Evolutionary conservation across 2,797 vertebrate species (phyloP).

Genomic region (Ataeniobius toweri): DNA sequence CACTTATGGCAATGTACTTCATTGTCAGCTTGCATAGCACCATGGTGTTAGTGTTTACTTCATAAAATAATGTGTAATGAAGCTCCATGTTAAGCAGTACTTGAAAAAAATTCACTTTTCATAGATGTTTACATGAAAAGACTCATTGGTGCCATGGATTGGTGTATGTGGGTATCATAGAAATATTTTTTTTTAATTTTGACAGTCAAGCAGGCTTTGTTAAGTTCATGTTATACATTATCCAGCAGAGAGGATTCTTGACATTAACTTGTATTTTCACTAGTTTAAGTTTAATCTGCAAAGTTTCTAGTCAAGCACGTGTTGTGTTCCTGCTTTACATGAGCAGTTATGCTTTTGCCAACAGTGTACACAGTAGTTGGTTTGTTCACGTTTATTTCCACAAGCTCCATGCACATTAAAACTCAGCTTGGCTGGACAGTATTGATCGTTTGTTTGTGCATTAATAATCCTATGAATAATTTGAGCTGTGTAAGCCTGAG

Average conservation of each 20-base stretch:
- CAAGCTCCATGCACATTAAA: conserved; percentile 8
- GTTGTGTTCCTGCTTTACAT: conserved; percentile 18
- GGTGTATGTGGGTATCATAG: neutral
- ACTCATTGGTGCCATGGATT: neutral
- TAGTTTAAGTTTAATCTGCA: conserved; percentile 39
- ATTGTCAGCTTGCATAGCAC: neutral
- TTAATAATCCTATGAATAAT: conserved; percentile 40
- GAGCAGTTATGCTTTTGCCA: conserved; percentile 33
- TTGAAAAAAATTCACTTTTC: neutral
- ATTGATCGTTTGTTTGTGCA: conserved; percentile 36
- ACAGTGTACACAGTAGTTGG: neutral
- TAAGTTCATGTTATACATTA: neutral
- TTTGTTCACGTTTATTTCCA: conserved; percentile 29
- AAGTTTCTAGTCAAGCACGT: conserved; percentile 23
- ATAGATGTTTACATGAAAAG: neutral
- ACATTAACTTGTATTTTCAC: conserved; percentile 22
- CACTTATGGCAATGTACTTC: neutral
- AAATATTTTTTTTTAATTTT: neutral
- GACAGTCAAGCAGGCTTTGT: neutral
- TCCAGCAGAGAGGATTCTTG: neutral
- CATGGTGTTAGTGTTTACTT: neutral
- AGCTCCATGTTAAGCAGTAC: neutral
- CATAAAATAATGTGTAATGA: neutral
- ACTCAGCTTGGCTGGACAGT: conserved; percentile 25
- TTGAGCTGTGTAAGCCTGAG: neutral